These are phyloP conservation scores for Tetragonula carbonaria DNA, from an alignment of 2,888 invertebrate genomes.

Conservation along the genomic window DNA sequence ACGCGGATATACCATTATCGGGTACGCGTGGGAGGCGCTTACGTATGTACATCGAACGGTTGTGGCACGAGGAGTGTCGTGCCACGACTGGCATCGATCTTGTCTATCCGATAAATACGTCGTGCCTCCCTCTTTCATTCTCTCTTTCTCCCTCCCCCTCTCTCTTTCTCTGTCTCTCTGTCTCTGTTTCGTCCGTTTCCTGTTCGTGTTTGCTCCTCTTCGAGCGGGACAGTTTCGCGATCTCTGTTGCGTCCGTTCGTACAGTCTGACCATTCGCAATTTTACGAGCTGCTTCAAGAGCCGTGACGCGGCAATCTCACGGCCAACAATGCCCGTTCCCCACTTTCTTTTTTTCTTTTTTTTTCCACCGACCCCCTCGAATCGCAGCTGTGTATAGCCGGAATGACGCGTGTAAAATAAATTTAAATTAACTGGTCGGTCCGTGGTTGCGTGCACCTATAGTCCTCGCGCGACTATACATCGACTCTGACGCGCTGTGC, in stretches of 20 bases:
- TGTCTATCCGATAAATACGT: slow-evolving; percentile 72
- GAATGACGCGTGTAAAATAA: slow-evolving; percentile 50
- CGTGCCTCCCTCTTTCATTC: slow-evolving; percentile 21
- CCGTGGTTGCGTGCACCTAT: slow-evolving; percentile 15
- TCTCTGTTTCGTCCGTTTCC: slow-evolving; percentile 1
- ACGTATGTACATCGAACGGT: slow-evolving; percentile 31
- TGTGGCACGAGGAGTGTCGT: slow-evolving; percentile 56
- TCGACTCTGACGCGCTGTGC: background rate
- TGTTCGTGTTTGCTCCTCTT: background rate
- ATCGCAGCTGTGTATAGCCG: slow-evolving; percentile 39
- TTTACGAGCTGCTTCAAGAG: slow-evolving; percentile 73
- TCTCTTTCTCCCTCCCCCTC: background rate
- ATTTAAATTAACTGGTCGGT: slow-evolving; percentile 50
- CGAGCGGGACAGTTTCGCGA: slow-evolving; percentile 29
- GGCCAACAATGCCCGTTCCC: slow-evolving; percentile 65
- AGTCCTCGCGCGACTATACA: background rate
- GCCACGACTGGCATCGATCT: slow-evolving; percentile 73
- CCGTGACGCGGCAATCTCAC: slow-evolving; percentile 73
- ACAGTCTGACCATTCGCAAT: slow-evolving; percentile 66
- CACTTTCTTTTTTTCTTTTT: slow-evolving; percentile 22
- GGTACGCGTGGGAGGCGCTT: slow-evolving; percentile 67
- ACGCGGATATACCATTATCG: slow-evolving; percentile 73
- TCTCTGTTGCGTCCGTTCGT: slow-evolving; percentile 23
- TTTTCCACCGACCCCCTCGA: background rate
- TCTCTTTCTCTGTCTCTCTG: background rate